phyloP scores from a whole-genome alignment of 1,140 invertebrate species.

The Colletes gigas region DNA sequence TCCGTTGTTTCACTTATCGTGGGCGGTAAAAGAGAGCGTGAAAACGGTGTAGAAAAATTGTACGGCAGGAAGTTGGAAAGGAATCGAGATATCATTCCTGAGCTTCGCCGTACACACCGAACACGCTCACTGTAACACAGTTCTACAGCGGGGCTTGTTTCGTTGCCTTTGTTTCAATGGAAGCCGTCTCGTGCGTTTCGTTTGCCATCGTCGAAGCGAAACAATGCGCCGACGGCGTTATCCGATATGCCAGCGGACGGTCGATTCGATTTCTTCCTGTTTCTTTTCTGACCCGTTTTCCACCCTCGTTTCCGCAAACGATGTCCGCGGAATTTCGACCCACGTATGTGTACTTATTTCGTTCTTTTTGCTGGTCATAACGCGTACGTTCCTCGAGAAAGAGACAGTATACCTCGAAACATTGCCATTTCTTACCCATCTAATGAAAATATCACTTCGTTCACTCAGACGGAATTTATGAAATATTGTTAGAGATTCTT shows the following conservation, averaged over 20 bases:
- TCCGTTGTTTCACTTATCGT: constrained; percentile 12
- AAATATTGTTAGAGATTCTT: too few relatives aligned
- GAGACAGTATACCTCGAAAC: too few relatives aligned
- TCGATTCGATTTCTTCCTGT: constrained; percentile 48
- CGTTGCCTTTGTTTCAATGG: constrained; percentile 46
- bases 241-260: constrained; percentile 33
- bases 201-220: constrained; percentile 42
- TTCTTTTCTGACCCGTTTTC: constrained; percentile 37
- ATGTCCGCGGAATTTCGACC: constrained; percentile 5
- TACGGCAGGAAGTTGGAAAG: not conserved
- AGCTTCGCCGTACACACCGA: not conserved
- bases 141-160: constrained; percentile 19
- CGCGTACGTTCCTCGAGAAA: too few relatives aligned
- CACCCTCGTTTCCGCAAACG: not conserved
- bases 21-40: not conserved
- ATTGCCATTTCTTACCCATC: too few relatives aligned
- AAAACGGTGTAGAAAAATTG: constrained; percentile 4
- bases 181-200: constrained; percentile 49
- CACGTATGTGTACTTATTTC: not conserved
- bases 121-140: not conserved
- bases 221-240: constrained; percentile 48
- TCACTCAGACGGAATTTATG: too few relatives aligned
- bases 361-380: too few relatives aligned
- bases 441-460: too few relatives aligned
- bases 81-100: constrained; percentile 9